Conservation (phyloP, 2,888 invertebrate species). For the Drosophila barbarae region DNA sequence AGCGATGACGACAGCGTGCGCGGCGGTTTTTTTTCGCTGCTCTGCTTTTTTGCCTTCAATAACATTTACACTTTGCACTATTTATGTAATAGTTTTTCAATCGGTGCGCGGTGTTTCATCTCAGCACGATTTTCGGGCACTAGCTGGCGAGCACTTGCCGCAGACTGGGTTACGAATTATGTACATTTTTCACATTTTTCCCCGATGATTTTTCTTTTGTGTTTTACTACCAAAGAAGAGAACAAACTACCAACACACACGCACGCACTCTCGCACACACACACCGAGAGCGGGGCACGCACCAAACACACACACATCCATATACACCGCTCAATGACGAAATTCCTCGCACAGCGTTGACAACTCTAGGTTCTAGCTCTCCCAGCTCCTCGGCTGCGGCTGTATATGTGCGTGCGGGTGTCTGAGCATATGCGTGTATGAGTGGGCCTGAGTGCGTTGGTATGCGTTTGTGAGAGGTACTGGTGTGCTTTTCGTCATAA, state of each 20-base stretch:
- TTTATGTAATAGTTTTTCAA: conserved; percentile 71
- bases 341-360: conserved; percentile 72
- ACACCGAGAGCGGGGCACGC: conserved; percentile 49
- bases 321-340: conserved; percentile 73
- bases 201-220: conserved; percentile 49
- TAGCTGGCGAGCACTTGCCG: conserved; percentile 36
- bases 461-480: conserved; percentile 33
- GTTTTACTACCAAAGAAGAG: conserved; percentile 62
- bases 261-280: conserved; percentile 45
- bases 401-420: conserved; percentile 25
- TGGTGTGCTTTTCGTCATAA: conserved; percentile 65
- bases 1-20: conserved; percentile 71
- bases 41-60: conserved; percentile 58
- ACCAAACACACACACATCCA: conserved; percentile 51
- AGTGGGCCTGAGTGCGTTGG: conserved; percentile 24
- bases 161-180: conserved; percentile 44
- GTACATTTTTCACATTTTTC: conserved; percentile 64
- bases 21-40: conserved; percentile 58
- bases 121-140: conserved; percentile 50
- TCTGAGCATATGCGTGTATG: conserved; percentile 30
- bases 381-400: conserved; percentile 46
- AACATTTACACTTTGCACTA: conserved; percentile 72
- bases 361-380: conserved; percentile 66
- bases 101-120: conserved; percentile 52
- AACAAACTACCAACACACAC: conserved; percentile 55